phyloP scores from a whole-genome alignment of 1,140 invertebrate species.

The Drosophila parvula region DNA sequence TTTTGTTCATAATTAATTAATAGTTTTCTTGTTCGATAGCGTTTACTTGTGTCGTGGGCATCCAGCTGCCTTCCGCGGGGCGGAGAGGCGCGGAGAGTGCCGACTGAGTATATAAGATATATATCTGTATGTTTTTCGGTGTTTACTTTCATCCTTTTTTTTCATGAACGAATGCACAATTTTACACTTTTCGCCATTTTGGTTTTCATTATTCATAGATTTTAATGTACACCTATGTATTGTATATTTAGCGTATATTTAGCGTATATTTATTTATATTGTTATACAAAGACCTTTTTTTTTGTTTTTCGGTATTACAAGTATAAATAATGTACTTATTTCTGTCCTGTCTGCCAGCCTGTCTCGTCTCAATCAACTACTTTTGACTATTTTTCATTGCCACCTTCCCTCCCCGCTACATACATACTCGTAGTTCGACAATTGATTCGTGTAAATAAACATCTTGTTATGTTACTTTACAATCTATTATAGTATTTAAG shows the following conservation, averaged over 20 bases:
- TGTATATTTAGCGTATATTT: constrained; percentile 67
- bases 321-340: constrained; percentile 59
- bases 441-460: constrained; percentile 73
- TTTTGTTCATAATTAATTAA: constrained; percentile 74
- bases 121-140: constrained; percentile 80
- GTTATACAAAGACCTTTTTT: constrained; percentile 72
- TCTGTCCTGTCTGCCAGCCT: constrained; percentile 29
- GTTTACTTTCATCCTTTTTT: constrained; percentile 83
- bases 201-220: constrained; percentile 74
- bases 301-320: constrained; percentile 61
- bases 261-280: constrained; percentile 67
- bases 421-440: constrained; percentile 45
- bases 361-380: constrained; percentile 54
- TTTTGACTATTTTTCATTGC: constrained; percentile 61
- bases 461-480: constrained; percentile 56
- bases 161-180: constrained; percentile 81
- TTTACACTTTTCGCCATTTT: constrained; percentile 81
- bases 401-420: not conserved
- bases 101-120: constrained; percentile 72
- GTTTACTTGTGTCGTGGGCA: constrained; percentile 71
- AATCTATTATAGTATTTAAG: constrained; percentile 34
- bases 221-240: constrained; percentile 79
- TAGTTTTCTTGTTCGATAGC: constrained; percentile 69
- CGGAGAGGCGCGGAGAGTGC: constrained; percentile 43
- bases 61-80: constrained; percentile 48